A percentile compares a stretch with the other conserved stretches of the same genome.
Conservation (phyloP, 2,113 vertebrate genomes). For the Solea solea region DNA sequence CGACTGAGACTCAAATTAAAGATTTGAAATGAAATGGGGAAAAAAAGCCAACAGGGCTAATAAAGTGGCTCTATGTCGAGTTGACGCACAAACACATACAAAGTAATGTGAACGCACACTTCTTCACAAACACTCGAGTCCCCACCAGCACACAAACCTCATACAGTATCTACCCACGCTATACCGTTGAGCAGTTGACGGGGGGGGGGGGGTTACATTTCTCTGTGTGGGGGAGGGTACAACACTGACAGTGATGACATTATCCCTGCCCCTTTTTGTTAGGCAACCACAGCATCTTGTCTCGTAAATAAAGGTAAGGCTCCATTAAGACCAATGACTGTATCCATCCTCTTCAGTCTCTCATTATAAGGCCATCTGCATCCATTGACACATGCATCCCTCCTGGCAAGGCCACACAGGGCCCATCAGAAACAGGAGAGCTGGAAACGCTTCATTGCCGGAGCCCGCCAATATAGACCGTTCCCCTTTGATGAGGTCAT, state of each 20-base stretch:
- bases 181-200: constrained; percentile 29
- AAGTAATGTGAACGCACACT: neutral
- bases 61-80: constrained; percentile 50
- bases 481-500: constrained; percentile 61
- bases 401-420: constrained; percentile 54
- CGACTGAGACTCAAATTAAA: constrained; percentile 67
- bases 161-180: neutral
- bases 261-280: constrained; percentile 69
- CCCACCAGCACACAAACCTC: neutral
- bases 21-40: constrained; percentile 71
- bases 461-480: constrained; percentile 32
- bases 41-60: constrained; percentile 61
- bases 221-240: constrained; percentile 21
- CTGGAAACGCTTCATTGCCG: constrained; percentile 35
- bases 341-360: constrained; percentile 65
- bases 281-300: constrained; percentile 62
- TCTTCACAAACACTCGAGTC: neutral
- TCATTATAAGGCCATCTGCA: constrained; percentile 72
- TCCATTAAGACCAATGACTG: constrained; percentile 60
- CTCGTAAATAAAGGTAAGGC: constrained; percentile 72
- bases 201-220: constrained; percentile 52
- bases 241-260: constrained; percentile 73
- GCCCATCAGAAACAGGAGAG: constrained; percentile 41
- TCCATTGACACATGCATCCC: constrained; percentile 56
- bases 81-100: constrained; percentile 3